A percentile compares a stretch with the other conserved stretches of the same genome.
phyloP scores from a whole-genome alignment of 2,113 vertebrate species.

The Trogon surrucura region DNA sequence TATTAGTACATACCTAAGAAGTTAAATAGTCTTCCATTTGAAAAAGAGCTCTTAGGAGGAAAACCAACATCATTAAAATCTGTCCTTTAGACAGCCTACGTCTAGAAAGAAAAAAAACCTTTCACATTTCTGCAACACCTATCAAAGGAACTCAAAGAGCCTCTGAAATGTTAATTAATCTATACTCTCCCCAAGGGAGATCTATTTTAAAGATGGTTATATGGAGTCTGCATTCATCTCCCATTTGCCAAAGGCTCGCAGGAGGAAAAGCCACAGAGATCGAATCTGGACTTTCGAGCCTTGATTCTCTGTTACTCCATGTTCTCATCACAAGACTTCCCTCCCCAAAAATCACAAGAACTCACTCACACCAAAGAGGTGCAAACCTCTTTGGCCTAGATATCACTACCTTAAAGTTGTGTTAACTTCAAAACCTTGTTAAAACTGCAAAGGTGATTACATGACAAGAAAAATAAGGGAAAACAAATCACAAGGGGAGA shows the following conservation, averaged over 20 bases:
- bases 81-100: neutral
- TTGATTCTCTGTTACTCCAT: neutral
- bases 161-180: conserved; percentile 65
- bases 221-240: conserved; percentile 20
- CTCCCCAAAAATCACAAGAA: conserved; percentile 41
- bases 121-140: conserved; percentile 25
- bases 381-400: conserved; percentile 50
- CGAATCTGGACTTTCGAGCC: neutral
- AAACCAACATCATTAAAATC: conserved; percentile 22
- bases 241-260: neutral
- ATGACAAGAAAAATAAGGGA: conserved; percentile 18
- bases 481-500: conserved; percentile 7
- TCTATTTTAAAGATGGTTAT: conserved; percentile 39
- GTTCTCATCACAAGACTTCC: neutral
- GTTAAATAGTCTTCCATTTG: neutral
- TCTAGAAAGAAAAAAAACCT: neutral
- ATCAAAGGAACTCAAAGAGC: conserved; percentile 26
- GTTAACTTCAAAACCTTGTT: conserved; percentile 49
- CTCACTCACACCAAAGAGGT: neutral
- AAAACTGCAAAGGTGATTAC: neutral
- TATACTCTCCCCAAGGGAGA: neutral
- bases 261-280: neutral
- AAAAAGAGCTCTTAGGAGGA: conserved; percentile 1
- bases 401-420: conserved; percentile 29
- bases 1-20: neutral